Evolutionary conservation across 2,888 invertebrate species (phyloP).

Genomic region (Sabatieria punctata): DNA sequence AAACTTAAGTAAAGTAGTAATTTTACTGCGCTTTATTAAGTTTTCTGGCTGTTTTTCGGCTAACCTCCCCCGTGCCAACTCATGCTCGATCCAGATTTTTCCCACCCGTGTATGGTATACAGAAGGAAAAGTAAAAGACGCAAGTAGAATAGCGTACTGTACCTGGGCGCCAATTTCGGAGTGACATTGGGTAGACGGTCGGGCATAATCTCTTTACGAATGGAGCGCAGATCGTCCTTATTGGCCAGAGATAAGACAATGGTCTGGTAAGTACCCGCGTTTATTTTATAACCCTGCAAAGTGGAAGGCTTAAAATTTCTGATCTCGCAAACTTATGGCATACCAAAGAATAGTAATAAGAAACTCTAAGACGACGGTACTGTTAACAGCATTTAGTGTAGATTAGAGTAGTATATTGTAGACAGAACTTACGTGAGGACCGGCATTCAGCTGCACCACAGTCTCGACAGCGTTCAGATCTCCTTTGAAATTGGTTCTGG

Average conservation of each 20-base stretch:
- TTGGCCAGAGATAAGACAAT: conserved; percentile 57
- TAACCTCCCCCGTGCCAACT: too few species aligned
- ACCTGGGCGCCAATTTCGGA: not conserved
- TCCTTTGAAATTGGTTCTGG: conserved; percentile 59
- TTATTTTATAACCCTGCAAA: conserved; percentile 42
- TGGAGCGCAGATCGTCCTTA: conserved; percentile 43
- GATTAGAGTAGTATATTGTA: too few species aligned
- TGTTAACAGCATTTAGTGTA: not conserved
- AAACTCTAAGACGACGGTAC: not conserved
- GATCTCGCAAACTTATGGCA: not conserved
- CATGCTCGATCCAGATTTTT: too few species aligned
- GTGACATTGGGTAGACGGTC: conserved; percentile 30
- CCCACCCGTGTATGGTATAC: too few species aligned
- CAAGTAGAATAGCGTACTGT: too few species aligned
- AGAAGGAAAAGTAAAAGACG: too few species aligned
- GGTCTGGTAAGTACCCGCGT: conserved; percentile 79
- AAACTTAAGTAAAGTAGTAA: too few species aligned
- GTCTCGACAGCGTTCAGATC: conserved; percentile 26
- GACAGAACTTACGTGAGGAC: conserved; percentile 12
- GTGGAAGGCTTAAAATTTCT: not conserved
- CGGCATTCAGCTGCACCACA: conserved; percentile 22
- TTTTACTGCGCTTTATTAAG: too few species aligned
- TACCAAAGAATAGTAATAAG: not conserved
- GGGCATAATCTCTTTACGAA: conserved; percentile 52
- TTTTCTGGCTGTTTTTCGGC: too few species aligned